Conservation (phyloP, 2,797 vertebrate species). For the Borostomias antarcticus region DNA sequence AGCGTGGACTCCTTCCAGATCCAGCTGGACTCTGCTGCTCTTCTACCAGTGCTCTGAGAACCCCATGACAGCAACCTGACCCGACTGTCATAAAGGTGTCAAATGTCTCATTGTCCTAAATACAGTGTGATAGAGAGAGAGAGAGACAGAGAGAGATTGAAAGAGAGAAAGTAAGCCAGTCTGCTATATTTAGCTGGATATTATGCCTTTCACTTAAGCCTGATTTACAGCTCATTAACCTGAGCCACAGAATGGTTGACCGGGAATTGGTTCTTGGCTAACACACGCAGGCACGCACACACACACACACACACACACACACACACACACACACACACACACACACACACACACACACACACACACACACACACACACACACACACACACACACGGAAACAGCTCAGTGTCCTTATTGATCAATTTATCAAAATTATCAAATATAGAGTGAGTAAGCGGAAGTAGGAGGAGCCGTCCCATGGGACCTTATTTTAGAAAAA, state of each 20-base stretch:
- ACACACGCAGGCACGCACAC: background rate
- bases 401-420: constrained; percentile 33
- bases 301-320: background rate
- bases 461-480: no score
- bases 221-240: constrained; percentile 62
- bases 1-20: constrained; percentile 99
- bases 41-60: constrained; percentile 99
- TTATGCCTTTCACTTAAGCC: constrained; percentile 58
- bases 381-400: constrained; percentile 5
- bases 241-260: constrained; percentile 43
- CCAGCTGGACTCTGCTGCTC: constrained; percentile 95
- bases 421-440: constrained; percentile 48
- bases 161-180: constrained; percentile 31
- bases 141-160: constrained; percentile 5
- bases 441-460: constrained; percentile 16
- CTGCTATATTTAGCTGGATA: constrained; percentile 57
- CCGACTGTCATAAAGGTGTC: constrained; percentile 43
- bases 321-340: background rate
- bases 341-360: background rate
- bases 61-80: constrained; percentile 82
- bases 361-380: background rate
- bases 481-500: no score
- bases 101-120: constrained; percentile 52
- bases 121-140: constrained; percentile 26
- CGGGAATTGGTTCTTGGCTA: constrained; percentile 34